Evolutionary conservation across 2,888 invertebrate species (phyloP).

Genomic region (Chymomyza amoena): DNA sequence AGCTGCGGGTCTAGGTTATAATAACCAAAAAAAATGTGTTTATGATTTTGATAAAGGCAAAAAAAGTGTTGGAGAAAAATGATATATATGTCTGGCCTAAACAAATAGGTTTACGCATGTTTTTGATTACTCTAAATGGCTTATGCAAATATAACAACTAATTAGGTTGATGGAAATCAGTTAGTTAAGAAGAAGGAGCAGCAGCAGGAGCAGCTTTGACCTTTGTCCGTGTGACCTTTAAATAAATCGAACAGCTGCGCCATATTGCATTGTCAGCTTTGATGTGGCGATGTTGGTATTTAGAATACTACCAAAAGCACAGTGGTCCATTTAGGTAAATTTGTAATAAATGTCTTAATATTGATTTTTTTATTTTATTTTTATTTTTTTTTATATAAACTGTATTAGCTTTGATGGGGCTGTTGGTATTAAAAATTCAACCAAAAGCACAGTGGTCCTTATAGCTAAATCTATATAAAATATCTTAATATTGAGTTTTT

Average conservation of each 20-base stretch:
- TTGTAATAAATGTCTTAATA: too few relatives aligned
- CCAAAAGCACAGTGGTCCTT: too few relatives aligned
- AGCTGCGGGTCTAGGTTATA: background rate
- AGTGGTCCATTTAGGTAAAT: too few relatives aligned
- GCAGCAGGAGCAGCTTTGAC: background rate
- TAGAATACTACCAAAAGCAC: too few relatives aligned
- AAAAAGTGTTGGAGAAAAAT: background rate
- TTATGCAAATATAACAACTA: slow-evolving; percentile 60
- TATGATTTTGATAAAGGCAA: background rate
- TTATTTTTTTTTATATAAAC: too few relatives aligned
- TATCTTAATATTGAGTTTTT: too few relatives aligned
- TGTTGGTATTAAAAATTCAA: too few relatives aligned
- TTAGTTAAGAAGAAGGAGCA: background rate
- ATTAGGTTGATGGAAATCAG: slow-evolving; percentile 64
- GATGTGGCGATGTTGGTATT: slow-evolving; percentile 24
- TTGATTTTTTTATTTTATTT: too few relatives aligned
- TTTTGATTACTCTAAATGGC: slow-evolving; percentile 44
- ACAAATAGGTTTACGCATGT: slow-evolving; percentile 60
- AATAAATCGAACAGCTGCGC: slow-evolving; percentile 47
- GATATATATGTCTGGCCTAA: slow-evolving; percentile 35
- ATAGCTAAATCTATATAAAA: too few relatives aligned
- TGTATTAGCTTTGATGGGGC: slow-evolving; percentile 31
- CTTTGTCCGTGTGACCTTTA: slow-evolving; percentile 34
- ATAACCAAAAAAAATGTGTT: background rate
- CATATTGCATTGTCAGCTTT: slow-evolving; percentile 12